Conservation (phyloP, 2,113 vertebrate genomes). For the Antechinus stuartii region DNA sequence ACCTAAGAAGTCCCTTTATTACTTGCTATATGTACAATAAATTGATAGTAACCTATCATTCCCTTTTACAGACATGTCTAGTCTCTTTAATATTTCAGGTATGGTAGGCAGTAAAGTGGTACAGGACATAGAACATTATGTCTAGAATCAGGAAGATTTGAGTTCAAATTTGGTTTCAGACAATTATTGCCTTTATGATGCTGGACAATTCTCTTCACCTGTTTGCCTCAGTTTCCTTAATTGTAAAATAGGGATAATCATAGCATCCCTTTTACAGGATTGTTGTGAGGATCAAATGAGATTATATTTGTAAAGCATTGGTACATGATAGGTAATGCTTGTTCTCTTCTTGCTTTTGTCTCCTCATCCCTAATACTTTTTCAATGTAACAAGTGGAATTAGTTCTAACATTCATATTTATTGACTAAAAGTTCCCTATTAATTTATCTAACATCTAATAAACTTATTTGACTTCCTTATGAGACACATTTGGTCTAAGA, state of each 20-base stretch:
- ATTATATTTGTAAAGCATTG: background rate
- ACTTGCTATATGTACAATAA: background rate
- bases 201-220: background rate
- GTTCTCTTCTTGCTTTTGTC: background rate
- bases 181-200: background rate
- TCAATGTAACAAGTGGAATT: background rate
- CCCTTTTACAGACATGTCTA: background rate
- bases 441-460: background rate
- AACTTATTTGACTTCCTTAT: background rate
- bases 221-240: background rate
- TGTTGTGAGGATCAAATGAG: background rate
- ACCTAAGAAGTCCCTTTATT: background rate
- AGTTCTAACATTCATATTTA: background rate
- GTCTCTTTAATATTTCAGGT: background rate
- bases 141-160: background rate
- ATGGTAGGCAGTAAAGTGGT: background rate
- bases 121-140: background rate
- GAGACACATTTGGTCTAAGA: background rate
- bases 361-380: background rate
- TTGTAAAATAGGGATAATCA: background rate
- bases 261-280: background rate
- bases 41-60: background rate
- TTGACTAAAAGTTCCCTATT: background rate
- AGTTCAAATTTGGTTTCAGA: background rate
- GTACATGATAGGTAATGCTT: background rate